A percentile compares a stretch with the other conserved stretches of the same genome.
These are phyloP conservation scores for Lichenostomus cassidix DNA, from an alignment of 2,113 vertebrate genomes.

Conservation along the genomic window DNA sequence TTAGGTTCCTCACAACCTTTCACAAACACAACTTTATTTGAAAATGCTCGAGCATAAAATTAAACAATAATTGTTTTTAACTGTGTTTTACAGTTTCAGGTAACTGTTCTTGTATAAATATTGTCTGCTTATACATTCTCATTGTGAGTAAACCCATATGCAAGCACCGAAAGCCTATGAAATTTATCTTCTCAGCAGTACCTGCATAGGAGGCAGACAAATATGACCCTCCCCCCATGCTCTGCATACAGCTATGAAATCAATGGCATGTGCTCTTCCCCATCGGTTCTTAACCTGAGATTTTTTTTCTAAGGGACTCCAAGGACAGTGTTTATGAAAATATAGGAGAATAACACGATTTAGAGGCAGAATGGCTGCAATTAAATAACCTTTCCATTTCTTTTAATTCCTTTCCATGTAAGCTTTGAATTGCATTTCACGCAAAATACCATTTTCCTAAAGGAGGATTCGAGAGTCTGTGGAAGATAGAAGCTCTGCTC, in stretches of 20 bases:
- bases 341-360: not conserved
- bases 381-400: not conserved
- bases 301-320: not conserved
- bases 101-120: slow-evolving; percentile 18
- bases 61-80: slow-evolving; percentile 37
- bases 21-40: slow-evolving; percentile 19
- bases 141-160: not conserved
- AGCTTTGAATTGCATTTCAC: not conserved
- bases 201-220: not conserved
- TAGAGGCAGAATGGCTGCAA: not conserved
- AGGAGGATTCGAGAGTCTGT: not conserved
- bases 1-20: slow-evolving; percentile 17
- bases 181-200: slow-evolving; percentile 8
- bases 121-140: not conserved
- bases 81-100: not conserved
- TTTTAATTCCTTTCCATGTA: not conserved
- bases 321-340: not conserved
- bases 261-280: not conserved
- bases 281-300: not conserved
- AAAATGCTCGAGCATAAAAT: slow-evolving; percentile 38
- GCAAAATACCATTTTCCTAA: not conserved
- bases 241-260: not conserved
- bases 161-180: not conserved
- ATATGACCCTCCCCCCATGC: not conserved
- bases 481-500: not conserved